These are phyloP conservation scores for Epizoanthus scotinus DNA, from an alignment of 92 coral and sea anemone species.

Conservation along the genomic window DNA sequence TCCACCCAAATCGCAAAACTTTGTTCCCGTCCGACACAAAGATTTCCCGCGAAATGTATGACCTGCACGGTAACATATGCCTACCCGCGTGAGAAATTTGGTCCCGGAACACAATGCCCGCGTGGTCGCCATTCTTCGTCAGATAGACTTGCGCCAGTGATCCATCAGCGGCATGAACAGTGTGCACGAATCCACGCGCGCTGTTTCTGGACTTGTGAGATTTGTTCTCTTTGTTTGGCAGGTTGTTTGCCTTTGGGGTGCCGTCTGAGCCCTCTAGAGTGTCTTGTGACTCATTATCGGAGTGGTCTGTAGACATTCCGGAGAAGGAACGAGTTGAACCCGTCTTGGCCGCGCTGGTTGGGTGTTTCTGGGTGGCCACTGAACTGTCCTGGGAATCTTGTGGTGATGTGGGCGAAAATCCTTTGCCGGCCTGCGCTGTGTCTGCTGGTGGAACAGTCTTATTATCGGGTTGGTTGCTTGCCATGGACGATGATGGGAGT, in stretches of 20 bases:
- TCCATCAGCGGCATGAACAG: constrained; percentile 82
- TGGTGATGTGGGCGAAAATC: neutral
- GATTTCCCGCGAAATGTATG: no score
- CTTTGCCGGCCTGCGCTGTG: neutral
- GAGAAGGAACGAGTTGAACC: neutral
- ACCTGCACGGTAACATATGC: no score
- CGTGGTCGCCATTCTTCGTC: constrained; percentile 83
- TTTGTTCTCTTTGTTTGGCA: neutral
- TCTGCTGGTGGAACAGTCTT: neutral
- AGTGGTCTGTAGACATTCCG: neutral
- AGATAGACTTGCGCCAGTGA: constrained; percentile 79
- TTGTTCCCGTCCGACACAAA: no score
- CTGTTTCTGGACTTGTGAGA: neutral
- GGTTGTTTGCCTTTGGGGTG: neutral
- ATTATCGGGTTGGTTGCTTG: neutral
- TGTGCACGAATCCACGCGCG: constrained; percentile 68
- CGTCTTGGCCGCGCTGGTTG: no score
- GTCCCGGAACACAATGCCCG: constrained; percentile 85
- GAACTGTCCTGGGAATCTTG: no score
- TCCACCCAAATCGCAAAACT: no score
- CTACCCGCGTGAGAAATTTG: constrained; percentile 70
- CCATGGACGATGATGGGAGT: neutral
- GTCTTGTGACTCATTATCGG: neutral
- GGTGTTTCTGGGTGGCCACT: no score
- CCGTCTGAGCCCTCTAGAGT: neutral